Evolutionary conservation across 1,140 invertebrate genomes (phyloP), one percentile per base, ranked within the genome.

Genomic region (Trichonephila clavata): DNA sequence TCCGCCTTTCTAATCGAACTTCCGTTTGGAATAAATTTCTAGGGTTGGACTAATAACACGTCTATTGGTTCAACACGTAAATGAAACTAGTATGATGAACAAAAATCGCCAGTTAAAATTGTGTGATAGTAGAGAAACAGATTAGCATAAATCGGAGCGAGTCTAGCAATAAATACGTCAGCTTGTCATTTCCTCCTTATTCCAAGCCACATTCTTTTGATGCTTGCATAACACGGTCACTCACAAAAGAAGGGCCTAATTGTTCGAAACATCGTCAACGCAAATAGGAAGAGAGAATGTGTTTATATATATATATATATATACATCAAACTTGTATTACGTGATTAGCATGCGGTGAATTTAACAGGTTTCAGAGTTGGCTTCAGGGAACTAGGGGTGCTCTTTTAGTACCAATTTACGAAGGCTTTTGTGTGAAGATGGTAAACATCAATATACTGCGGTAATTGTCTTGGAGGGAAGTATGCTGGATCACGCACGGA

Each of bases 221-320:
- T n/a, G 32, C 27, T 86, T 14, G 50, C 50, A 77, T 59, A 57
- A 90, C 71, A 90, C 90, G 77, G 80, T 84, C 68, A 84, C 39
- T 86, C 80, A 92, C 91, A 92, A 92, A 86, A 86, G 91, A 92
- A 92, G 91, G 83, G 61, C 91, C 83, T 92, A 92, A 92, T 92
- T 92, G 91, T 92, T 92, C 71, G 77, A 63, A 81, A 61, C 68
- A 71, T 81, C 91, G 91, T 86, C 91, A 92, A 86, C 20, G 83
- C 81, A 77, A 86, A 92, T 77, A 90, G 61, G 81, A 83, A 83
- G 24, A 83, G 24, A 86, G 65, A 92, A 84, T 92, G 91, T 92
- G 91, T 92, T 92, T 92, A n/a, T n/a, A n/a, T n/a, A n/a, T n/a
- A n/a, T n/a, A n/a, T n/a, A n/a, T n/a, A n/a, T n/a, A n/a, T n/a